Base-by-base conservation (phyloP, 2,888 invertebrate species). In the Acronicta psi region DNA sequence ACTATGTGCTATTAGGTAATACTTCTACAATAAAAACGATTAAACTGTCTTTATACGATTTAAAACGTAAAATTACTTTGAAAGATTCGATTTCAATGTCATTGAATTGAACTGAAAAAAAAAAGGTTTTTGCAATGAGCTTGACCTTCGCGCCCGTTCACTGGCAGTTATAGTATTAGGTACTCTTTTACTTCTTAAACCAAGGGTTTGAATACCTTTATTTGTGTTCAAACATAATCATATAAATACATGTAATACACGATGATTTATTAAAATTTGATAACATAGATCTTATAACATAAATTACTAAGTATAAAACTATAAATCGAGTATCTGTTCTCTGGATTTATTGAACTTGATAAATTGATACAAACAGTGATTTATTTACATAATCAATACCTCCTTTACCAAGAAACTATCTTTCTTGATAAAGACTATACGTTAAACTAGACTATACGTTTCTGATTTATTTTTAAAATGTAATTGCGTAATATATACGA, bases 101-200 rank as follows among this genome's bases (percentile, higher is more conserved):
- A 85, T 83, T 86, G 80, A 81, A 84, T 79, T 79, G 59, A 62
- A 59, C 65, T 78, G 78, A 83, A 86, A 88, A 85, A 31, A 85
- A 85, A 81, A 76, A 73, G 74, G 77, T 85, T 85, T 84, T 86
- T 85, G 77, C 77, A 79, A 77, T 73, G 66, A 73, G 77, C 59
- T 57, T 77, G 84, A 77, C 89, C 87, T 88, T 87, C 83, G 77
- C 69, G 63, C 67, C 83, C 86, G 82, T 87, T 90, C 87, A 86
- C 88, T 84, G 75, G 79, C 76, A 75, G 65, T 81, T 73, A 74
- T 77, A 72, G 63, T 77, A 37, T 72, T 74, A n/a, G n/a, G n/a
- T 64, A 63, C 2, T 69, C 51, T 60, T 65, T 34, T 23, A 51
- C 31, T 36, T 38, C 34, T 23, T 16, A 10, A 29, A 14, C 34